These are phyloP conservation scores for Rosalia funebris DNA, from an alignment of 2,888 invertebrate genomes.

Conservation along the genomic window DNA sequence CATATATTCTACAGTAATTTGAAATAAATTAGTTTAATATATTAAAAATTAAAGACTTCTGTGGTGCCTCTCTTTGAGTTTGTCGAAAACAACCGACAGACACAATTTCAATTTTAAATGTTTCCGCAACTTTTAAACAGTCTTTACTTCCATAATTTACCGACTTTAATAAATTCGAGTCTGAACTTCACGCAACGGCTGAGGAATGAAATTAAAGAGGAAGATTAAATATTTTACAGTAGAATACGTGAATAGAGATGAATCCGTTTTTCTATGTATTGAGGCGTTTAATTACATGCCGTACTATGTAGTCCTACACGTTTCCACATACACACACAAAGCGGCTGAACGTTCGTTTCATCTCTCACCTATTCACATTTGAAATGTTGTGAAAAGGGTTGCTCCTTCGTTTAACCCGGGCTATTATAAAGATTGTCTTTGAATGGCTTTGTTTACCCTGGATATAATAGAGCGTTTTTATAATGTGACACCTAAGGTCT, in stretches of 20 bases:
- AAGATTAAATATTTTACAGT: conserved; percentile 3
- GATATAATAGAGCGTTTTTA: conserved; percentile 10
- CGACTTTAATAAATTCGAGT: too few species aligned
- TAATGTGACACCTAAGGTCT: conserved; percentile 6
- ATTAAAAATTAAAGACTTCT: too few species aligned
- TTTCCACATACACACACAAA: conserved; percentile 15
- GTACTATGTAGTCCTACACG: conserved; percentile 4
- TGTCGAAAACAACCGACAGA: too few species aligned
- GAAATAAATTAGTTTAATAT: too few species aligned
- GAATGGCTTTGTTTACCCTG: conserved; percentile 20
- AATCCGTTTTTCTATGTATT: conserved; percentile 12
- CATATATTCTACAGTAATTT: too few species aligned
- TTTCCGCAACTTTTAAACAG: too few species aligned
- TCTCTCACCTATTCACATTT: conserved; percentile 14
- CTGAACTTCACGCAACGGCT: too few species aligned
- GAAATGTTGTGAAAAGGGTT: conserved; percentile 21
- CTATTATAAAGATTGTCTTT: conserved; percentile 16
- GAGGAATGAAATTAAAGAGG: too few species aligned
- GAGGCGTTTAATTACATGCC: conserved; percentile 16
- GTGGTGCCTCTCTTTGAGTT: too few species aligned
- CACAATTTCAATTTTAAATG: too few species aligned
- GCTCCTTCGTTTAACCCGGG: conserved; percentile 7
- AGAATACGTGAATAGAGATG: conserved; percentile 1
- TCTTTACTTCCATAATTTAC: too few species aligned
- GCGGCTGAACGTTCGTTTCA: conserved; percentile 11